Base-by-base conservation (phyloP, 2,797 vertebrate species). In the Acridotheres tristis region DNA sequence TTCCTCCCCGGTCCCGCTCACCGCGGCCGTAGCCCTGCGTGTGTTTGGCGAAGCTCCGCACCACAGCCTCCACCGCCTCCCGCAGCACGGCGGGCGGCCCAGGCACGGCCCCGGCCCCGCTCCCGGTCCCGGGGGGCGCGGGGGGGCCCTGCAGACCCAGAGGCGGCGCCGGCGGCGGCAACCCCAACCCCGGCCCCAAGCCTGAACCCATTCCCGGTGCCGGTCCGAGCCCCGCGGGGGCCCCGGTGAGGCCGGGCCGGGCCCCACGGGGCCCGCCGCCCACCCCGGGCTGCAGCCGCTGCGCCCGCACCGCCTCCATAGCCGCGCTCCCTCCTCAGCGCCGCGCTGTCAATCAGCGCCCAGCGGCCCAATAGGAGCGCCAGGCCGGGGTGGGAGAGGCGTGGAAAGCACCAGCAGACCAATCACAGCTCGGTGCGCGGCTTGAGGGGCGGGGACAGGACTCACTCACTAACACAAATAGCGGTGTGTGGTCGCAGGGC, bases 41-140 rank as follows among this genome's bases (percentile, higher is more conserved):
- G 98, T 99, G 99, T 95, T 99, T 99, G 92, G 99, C 99, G 97
- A 99, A 99, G 98, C 99, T 99, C 96, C 99, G 97, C 81, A 99
- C 99, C 94, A 99, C 99, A 25, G 99, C 99, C 97, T 99, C 99
- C 97, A 99, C 99, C 21, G 99, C 99, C 95, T 99, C 99, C 96
- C 99, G 97, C 97, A 99, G 98, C 95, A 99, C 99, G 11, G 98
- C 98, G 36, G 99, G 99, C 96, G 99, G 99, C n/a, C 97, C 98
- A 22, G 53, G 22, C 40, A 25, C 67, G 53, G 98, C 97, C 18
- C 98, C 97, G 98, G 98, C 97, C 18, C 98, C 97, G 98, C 98
- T 77, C 26, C 51, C 73, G 3, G 34, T 9, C 55, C 34, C 73
- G 10, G 97, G 97, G 15, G 97, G 96, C 69, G 98, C 97, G 25